phyloP scores from a whole-genome alignment of 2,113 vertebrate species.

The Oceanodroma tethys region DNA sequence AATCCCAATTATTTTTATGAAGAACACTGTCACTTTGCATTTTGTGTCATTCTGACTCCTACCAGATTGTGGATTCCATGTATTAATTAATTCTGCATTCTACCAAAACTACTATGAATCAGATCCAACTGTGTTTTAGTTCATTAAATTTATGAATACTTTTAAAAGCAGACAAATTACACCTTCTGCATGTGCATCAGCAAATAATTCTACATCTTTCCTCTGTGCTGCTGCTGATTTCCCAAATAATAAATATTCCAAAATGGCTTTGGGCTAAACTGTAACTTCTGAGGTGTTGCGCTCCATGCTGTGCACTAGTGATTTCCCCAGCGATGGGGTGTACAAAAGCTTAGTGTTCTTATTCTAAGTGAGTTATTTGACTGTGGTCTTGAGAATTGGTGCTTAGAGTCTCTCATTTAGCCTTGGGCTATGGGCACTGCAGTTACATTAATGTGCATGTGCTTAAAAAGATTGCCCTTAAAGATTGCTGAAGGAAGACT shows the following conservation, averaged over 20 bases:
- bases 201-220: background rate
- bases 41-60: background rate
- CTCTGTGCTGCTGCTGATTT: slow-evolving; percentile 27
- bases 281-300: background rate
- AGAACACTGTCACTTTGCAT: background rate
- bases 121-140: background rate
- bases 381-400: background rate
- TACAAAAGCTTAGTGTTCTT: background rate
- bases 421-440: background rate
- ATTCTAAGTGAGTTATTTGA: background rate
- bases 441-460: background rate
- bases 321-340: background rate
- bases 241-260: slow-evolving; percentile 44
- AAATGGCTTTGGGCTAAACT: background rate
- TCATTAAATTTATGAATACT: background rate
- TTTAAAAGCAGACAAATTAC: background rate
- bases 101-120: background rate
- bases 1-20: background rate
- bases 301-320: background rate
- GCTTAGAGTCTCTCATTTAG: background rate
- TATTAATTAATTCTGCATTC: background rate
- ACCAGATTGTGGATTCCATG: background rate
- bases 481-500: background rate
- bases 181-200: background rate
- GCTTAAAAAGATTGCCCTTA: background rate